Evolutionary conservation across 2,888 invertebrate species (phyloP).

Genomic region (Acrocyrtus sp.): DNA sequence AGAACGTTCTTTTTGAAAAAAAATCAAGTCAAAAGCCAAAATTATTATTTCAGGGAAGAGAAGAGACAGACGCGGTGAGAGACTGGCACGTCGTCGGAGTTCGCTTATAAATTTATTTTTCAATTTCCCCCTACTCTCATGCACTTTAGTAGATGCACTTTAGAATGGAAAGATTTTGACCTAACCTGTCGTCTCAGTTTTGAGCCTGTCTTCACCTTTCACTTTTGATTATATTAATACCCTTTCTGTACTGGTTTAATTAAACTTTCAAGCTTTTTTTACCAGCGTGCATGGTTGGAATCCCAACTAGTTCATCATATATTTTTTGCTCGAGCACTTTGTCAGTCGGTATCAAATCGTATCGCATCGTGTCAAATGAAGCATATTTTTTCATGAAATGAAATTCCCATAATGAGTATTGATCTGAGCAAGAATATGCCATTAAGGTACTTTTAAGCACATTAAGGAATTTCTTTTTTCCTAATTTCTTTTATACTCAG

Average conservation of each 20-base stretch:
- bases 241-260: slow-evolving; percentile 53
- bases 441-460: no score
- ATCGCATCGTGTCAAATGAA: no score
- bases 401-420: no score
- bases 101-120: neutral
- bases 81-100: neutral
- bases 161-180: slow-evolving; percentile 56
- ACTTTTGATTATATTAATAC: slow-evolving; percentile 61
- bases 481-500: no score
- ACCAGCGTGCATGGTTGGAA: slow-evolving; percentile 4
- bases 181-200: slow-evolving; percentile 51
- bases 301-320: slow-evolving; percentile 12
- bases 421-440: no score
- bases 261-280: slow-evolving; percentile 49
- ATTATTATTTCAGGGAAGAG: neutral
- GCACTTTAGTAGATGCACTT: slow-evolving; percentile 3
- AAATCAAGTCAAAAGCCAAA: slow-evolving; percentile 12
- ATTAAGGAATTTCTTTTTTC: no score
- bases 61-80: neutral
- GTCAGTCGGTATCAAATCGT: no score
- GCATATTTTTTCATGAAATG: no score
- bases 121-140: no score
- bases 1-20: no score
- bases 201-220: slow-evolving; percentile 56
- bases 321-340: no score